These are phyloP conservation scores for Drosophila parvula DNA, from an alignment of 1,140 invertebrate species.

Conservation along the genomic window DNA sequence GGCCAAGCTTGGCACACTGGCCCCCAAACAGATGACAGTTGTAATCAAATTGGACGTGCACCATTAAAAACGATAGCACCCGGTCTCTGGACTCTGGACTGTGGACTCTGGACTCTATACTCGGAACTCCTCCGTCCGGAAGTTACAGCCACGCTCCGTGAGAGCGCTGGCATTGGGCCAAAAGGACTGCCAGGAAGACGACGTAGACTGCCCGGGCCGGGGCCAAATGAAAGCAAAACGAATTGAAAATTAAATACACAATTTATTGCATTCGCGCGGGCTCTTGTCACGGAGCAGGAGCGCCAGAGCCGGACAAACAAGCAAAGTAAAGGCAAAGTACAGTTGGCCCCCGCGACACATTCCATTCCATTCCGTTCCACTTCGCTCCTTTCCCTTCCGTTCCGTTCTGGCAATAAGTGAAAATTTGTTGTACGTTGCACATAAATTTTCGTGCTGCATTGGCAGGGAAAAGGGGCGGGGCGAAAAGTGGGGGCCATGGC, in stretches of 20 bases:
- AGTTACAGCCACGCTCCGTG: slow-evolving; percentile 56
- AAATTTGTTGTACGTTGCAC: slow-evolving; percentile 77
- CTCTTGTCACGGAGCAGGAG: slow-evolving; percentile 75
- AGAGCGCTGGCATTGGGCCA: slow-evolving; percentile 52
- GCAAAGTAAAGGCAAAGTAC: slow-evolving; percentile 51
- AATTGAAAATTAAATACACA: slow-evolving; percentile 81
- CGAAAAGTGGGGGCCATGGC: slow-evolving; percentile 29
- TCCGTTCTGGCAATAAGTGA: slow-evolving; percentile 64
- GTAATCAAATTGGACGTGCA: slow-evolving; percentile 80
- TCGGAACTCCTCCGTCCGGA: slow-evolving; percentile 30
- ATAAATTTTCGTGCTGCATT: slow-evolving; percentile 72
- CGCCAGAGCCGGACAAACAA: slow-evolving; percentile 54
- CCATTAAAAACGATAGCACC: slow-evolving; percentile 74
- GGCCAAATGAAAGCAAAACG: slow-evolving; percentile 76
- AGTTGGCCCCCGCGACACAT: slow-evolving; percentile 61
- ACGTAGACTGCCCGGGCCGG: slow-evolving; percentile 9
- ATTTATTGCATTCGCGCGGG: slow-evolving; percentile 76
- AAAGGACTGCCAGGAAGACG: slow-evolving; percentile 41
- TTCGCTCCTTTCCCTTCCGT: background rate
- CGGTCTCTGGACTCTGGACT: slow-evolving; percentile 6
- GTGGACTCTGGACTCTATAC: slow-evolving; percentile 3
- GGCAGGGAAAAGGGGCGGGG: slow-evolving; percentile 24
- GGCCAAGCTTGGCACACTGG: slow-evolving; percentile 5
- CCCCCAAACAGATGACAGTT: slow-evolving; percentile 71
- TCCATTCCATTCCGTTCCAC: slow-evolving; percentile 28